A percentile compares a stretch with the other conserved stretches of the same genome.
Conservation (phyloP, 2,888 invertebrate species). For the Andrena marginata region DNA sequence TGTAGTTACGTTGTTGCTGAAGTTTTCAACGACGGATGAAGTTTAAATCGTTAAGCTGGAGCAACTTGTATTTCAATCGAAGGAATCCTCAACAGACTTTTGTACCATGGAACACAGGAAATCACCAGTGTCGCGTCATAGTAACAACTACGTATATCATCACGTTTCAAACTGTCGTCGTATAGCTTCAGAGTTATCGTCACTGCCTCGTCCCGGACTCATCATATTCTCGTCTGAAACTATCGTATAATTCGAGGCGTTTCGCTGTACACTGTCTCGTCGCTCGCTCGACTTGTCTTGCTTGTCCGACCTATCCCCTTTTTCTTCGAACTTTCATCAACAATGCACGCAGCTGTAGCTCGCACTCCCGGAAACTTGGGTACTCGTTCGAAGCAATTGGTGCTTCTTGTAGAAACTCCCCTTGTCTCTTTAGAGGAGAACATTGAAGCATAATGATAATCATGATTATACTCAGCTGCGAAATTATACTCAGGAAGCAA, state of each 20-base stretch:
- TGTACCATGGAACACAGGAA: neutral
- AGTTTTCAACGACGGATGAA: too few relatives aligned
- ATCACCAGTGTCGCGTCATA: neutral
- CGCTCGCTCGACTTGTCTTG: constrained; percentile 20
- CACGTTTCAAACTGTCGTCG: constrained; percentile 36
- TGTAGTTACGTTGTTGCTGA: too few relatives aligned
- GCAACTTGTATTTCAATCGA: neutral
- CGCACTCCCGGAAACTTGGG: neutral
- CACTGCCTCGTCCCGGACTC: constrained; percentile 24
- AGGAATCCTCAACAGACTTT: neutral
- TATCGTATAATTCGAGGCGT: constrained; percentile 34
- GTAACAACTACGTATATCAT: neutral
- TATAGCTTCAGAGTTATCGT: constrained; percentile 13
- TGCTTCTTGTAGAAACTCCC: too few relatives aligned
- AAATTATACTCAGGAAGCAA: neutral
- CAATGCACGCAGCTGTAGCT: neutral
- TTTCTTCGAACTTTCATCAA: constrained; percentile 1
- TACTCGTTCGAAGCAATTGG: neutral
- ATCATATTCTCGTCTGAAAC: constrained; percentile 29
- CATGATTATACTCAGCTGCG: neutral
- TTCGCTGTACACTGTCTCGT: constrained; percentile 32
- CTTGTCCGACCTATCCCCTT: constrained; percentile 29
- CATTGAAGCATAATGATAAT: too few relatives aligned
- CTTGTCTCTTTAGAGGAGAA: too few relatives aligned
- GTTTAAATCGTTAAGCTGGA: neutral